These are phyloP conservation scores for Calephelis nemesis DNA, from an alignment of 1,140 invertebrate species.

Conservation along the genomic window DNA sequence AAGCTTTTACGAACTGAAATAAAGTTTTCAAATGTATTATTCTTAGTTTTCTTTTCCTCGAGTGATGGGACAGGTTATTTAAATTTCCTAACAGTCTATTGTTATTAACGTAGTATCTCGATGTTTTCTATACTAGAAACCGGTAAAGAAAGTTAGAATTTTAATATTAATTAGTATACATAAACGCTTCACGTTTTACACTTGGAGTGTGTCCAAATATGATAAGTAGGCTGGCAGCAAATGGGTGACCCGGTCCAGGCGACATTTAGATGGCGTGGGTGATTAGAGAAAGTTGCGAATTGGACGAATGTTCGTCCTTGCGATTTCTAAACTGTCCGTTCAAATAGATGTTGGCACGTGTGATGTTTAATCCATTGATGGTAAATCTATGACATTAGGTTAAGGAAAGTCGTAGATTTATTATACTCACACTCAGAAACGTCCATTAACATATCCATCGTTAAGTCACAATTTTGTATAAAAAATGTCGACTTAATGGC, in stretches of 20 bases:
- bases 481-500: too few relatives aligned
- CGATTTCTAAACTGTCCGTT: not conserved
- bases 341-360: constrained; percentile 16
- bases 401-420: not conserved
- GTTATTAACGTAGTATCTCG: too few relatives aligned
- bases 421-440: too few relatives aligned
- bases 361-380: constrained; percentile 23
- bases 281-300: constrained; percentile 52
- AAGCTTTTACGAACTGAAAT: too few relatives aligned
- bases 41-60: too few relatives aligned
- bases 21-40: too few relatives aligned
- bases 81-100: too few relatives aligned
- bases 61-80: too few relatives aligned
- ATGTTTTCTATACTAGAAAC: not conserved
- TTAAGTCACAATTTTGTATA: too few relatives aligned
- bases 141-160: constrained; percentile 5
- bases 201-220: constrained; percentile 40
- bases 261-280: constrained; percentile 48
- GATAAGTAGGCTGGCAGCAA: constrained; percentile 45
- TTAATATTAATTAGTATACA: constrained; percentile 12
- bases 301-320: constrained; percentile 45
- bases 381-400: too few relatives aligned
- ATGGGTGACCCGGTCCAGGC: constrained; percentile 54
- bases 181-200: constrained; percentile 10
- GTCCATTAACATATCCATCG: too few relatives aligned